phyloP scores from a whole-genome alignment of 1,140 invertebrate genomes.

The Ganaspis sp. region DNA sequence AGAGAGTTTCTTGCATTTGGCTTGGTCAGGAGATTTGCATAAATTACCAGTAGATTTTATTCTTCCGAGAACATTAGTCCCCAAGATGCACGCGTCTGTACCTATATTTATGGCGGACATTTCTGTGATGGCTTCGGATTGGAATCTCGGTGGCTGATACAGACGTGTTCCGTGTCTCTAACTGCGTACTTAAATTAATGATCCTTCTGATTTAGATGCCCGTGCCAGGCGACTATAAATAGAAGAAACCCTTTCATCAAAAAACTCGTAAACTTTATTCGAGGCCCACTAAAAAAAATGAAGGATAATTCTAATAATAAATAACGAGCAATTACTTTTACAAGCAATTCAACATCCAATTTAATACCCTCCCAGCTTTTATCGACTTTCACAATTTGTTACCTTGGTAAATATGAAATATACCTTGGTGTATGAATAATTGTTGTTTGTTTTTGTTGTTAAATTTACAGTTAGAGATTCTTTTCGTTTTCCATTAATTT shows the following conservation, averaged over 20 bases:
- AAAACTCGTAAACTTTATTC: slow-evolving; percentile 12
- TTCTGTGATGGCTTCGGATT: slow-evolving; percentile 58
- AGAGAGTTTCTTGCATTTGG: slow-evolving; percentile 63
- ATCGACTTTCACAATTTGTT: neutral
- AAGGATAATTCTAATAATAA: slow-evolving; percentile 1
- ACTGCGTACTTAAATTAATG: slow-evolving; percentile 42
- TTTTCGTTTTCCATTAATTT: neutral
- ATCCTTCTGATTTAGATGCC: slow-evolving; percentile 47
- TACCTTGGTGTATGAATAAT: neutral
- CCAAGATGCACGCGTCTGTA: slow-evolving; percentile 62
- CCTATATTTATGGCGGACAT: slow-evolving; percentile 60
- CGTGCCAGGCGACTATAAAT: slow-evolving; percentile 22
- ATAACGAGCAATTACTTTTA: slow-evolving; percentile 7
- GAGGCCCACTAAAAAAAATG: neutral
- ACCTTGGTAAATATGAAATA: neutral
- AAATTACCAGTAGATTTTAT: slow-evolving; percentile 74
- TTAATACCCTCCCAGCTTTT: neutral
- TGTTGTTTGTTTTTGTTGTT: no score
- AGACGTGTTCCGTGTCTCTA: slow-evolving; percentile 37
- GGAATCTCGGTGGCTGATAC: slow-evolving; percentile 57
- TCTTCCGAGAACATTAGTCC: slow-evolving; percentile 75
- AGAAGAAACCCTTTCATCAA: slow-evolving; percentile 19
- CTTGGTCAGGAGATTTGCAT: slow-evolving; percentile 73
- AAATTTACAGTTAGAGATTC: no score
- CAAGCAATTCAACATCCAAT: neutral